A percentile compares a stretch with the other conserved stretches of the same genome.
Conservation (phyloP, 2,113 vertebrate genomes). For the Xenus cinereus region DNA sequence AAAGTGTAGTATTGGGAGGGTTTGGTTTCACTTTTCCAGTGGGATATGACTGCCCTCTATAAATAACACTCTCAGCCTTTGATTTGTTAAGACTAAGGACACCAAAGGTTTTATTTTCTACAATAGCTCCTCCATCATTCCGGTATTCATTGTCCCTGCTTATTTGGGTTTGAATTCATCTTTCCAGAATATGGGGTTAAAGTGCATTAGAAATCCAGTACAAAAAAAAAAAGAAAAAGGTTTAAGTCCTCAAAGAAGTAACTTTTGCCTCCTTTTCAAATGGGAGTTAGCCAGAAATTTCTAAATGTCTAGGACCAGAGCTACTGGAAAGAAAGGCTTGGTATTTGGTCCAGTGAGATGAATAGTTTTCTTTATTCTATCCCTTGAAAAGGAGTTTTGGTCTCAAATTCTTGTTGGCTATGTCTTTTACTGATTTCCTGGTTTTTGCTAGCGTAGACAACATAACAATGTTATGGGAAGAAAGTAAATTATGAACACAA, state of each 20-base stretch:
- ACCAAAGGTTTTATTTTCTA: slow-evolving; percentile 11
- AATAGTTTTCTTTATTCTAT: background rate
- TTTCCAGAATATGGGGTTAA: background rate
- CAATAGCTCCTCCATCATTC: slow-evolving; percentile 13
- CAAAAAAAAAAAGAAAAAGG: background rate
- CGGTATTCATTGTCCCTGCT: background rate
- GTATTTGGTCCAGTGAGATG: background rate
- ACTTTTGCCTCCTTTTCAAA: background rate
- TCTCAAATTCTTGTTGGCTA: background rate
- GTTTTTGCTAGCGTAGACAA: background rate
- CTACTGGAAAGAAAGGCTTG: background rate
- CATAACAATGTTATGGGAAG: background rate
- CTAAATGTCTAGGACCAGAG: background rate
- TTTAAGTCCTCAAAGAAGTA: background rate
- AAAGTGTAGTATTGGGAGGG: background rate
- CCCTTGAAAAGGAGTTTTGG: background rate
- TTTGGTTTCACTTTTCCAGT: background rate
- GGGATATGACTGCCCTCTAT: background rate
- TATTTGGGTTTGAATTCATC: slow-evolving; percentile 37
- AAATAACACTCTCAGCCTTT: background rate
- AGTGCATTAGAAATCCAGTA: background rate
- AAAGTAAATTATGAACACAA: background rate
- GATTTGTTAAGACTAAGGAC: background rate
- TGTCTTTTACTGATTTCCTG: background rate
- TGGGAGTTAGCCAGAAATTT: background rate